Conservation (phyloP, 2,113 vertebrate species). For the Amia ocellicauda region DNA sequence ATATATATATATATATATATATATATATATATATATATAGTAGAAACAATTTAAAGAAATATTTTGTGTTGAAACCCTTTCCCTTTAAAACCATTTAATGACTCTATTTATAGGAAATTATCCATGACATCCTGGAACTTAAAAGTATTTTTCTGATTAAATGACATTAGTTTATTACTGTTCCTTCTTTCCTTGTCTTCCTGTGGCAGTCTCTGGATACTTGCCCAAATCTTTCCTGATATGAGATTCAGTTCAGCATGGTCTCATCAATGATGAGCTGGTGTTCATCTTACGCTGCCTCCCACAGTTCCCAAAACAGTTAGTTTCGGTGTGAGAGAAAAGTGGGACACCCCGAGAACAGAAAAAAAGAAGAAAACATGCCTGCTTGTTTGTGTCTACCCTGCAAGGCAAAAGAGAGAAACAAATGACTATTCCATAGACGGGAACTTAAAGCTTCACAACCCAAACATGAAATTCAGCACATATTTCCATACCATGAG, state of each 20-base stretch:
- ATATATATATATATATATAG: too few species aligned
- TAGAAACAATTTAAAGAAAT: too few species aligned
- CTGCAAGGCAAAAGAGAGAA: constrained; percentile 10
- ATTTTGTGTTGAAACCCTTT: too few species aligned
- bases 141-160: too few species aligned
- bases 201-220: too few species aligned
- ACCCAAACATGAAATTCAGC: constrained; percentile 30
- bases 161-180: background rate
- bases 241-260: too few species aligned
- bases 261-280: constrained; percentile 12
- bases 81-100: too few species aligned
- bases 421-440: constrained; percentile 1
- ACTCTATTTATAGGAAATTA: too few species aligned
- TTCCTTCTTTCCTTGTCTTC: background rate
- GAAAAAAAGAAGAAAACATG: background rate
- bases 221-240: too few species aligned
- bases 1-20: too few species aligned
- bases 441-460: background rate
- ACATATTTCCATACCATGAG: background rate
- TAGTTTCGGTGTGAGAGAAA: background rate
- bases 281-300: background rate
- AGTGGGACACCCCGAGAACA: constrained; percentile 6
- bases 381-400: background rate
- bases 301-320: constrained; percentile 7
- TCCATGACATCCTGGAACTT: too few species aligned